Evolutionary conservation across 1,140 invertebrate genomes (phyloP), one percentile per base, ranked within the genome.

Genomic region (Drosophila repleta): DNA sequence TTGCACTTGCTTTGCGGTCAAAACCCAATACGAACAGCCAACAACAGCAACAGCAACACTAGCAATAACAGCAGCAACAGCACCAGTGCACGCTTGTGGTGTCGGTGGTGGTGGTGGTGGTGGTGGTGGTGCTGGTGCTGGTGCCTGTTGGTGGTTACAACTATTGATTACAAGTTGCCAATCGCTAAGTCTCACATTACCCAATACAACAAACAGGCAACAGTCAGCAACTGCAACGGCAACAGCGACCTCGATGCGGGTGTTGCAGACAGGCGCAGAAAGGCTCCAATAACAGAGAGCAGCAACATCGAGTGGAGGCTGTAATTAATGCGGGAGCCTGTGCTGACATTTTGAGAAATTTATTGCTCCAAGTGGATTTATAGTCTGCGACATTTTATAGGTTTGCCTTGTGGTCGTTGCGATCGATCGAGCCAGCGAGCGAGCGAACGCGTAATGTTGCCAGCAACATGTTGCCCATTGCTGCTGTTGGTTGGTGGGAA

Each of bases 281-380:
- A 69, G 71, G 71, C 71, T 69, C 71, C 58, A 72, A 67, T 69
- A 69, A 69, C 66, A 69, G 43, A 51, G 46, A 62, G 45, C 61
- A 60, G 39, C 69, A 71, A 70, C 74, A 69, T 48, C 63, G 74
- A 60, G 52, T 66, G 60, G 70, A 88, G 78, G 64, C 78, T 85
- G 84, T 90, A 90, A 90, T 90, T 90, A 90, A 90, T 90, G 88
- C 88, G 88, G 88, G 88, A 90, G 88, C 79, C 79, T 87, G 75
- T 70, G 79, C 84, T 88, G 83, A 88, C 83, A 88, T 88, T 88
- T 88, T 88, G 84, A 88, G 79, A 88, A 88, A 88, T 88, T 88
- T 88, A 88, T 88, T 83, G 84, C 84, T 67, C 73, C 83, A 79
- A 88, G 83, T 88, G 83, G 83, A 88, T 88, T 88, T 88, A 88